phyloP scores from a whole-genome alignment of 2,888 invertebrate genomes.

The Lasiommata megera region DNA sequence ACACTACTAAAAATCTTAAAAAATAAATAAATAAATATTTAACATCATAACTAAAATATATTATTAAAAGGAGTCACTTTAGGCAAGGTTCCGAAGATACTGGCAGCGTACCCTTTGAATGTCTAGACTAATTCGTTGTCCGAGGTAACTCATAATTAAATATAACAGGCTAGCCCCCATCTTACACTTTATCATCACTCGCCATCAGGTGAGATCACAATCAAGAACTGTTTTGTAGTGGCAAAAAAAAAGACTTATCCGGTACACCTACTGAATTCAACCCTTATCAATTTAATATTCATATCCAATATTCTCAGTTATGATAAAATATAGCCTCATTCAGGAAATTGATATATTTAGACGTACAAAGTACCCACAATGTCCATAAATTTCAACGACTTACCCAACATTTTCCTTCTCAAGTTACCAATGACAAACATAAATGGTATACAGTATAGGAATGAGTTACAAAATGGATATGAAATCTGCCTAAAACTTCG shows the following conservation, averaged over 20 bases:
- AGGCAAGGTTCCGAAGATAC: no score
- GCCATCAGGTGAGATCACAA: no score
- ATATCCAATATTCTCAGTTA: constrained; percentile 1
- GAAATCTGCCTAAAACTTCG: not conserved
- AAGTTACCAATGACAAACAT: not conserved
- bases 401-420: constrained; percentile 2
- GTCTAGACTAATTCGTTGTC: no score
- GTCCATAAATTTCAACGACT: constrained; percentile 2
- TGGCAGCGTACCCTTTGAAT: no score
- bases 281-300: constrained; percentile 1
- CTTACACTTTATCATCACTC: no score
- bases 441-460: not conserved
- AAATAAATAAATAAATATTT: no score
- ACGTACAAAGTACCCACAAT: constrained; percentile 1
- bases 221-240: no score
- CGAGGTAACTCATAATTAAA: no score
- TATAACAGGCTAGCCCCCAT: no score
- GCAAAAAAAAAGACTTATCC: not conserved
- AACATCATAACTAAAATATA: no score
- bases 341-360: constrained; percentile 12
- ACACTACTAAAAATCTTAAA: no score
- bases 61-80: no score
- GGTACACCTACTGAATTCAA: not conserved
- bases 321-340: constrained; percentile 2
- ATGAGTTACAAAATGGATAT: not conserved